A percentile compares a stretch with the other conserved stretches of the same genome.
phyloP scores from a whole-genome alignment of 2,113 vertebrate species.

The Tamias sibiricus region DNA sequence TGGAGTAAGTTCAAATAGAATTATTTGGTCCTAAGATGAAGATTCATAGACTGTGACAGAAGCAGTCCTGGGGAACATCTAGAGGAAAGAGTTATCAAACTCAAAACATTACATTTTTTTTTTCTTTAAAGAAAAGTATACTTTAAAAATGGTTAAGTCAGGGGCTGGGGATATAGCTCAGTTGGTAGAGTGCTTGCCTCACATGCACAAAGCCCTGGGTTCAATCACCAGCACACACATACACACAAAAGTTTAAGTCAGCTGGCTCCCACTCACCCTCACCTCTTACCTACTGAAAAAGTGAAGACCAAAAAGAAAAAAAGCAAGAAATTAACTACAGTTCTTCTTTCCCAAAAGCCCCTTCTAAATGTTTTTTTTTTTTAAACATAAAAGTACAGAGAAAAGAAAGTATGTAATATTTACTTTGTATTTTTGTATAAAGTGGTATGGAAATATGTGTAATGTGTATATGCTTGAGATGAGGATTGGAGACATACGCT shows the following conservation, averaged over 20 bases:
- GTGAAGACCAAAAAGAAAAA: background rate
- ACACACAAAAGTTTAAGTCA: no score
- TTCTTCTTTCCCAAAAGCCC: background rate
- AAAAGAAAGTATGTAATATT: background rate
- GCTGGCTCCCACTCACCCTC: accelerated
- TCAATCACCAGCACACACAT: no score
- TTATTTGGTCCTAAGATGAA: accelerated
- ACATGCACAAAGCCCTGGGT: no score
- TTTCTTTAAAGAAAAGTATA: background rate
- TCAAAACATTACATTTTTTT: background rate
- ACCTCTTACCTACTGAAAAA: background rate
- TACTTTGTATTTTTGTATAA: background rate
- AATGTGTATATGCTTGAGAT: background rate
- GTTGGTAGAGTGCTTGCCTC: no score
- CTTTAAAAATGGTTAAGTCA: background rate
- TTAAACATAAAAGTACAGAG: background rate
- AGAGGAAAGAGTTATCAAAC: background rate
- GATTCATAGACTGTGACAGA: background rate
- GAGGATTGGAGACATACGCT: background rate
- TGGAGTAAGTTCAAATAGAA: background rate
- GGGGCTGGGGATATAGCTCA: no score
- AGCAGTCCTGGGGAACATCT: no score
- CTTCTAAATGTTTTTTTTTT: background rate
- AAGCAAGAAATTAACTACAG: background rate
- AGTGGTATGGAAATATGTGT: background rate